Evolutionary conservation across 2,113 vertebrate genomes (phyloP).

Genomic region (Apodemus speciosus): DNA sequence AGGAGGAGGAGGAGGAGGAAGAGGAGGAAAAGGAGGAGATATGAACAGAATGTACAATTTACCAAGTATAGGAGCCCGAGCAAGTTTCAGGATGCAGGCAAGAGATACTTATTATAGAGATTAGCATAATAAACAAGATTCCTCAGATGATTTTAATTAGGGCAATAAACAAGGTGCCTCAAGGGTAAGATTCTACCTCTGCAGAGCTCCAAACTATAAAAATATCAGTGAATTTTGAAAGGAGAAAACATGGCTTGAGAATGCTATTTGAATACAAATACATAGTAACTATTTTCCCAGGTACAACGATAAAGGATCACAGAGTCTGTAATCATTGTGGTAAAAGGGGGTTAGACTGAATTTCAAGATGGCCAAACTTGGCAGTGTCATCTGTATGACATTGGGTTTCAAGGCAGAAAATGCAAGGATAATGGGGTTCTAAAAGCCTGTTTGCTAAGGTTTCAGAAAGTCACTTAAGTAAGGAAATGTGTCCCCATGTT

Average conservation of each 20-base stretch:
- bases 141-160: background rate
- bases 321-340: background rate
- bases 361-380: background rate
- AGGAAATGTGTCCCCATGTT: background rate
- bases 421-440: background rate
- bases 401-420: background rate
- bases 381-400: too few species aligned
- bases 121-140: background rate
- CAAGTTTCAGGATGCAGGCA: background rate
- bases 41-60: background rate
- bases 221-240: background rate
- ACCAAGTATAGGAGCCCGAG: background rate
- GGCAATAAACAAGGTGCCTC: background rate
- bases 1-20: background rate
- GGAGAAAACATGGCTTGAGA: background rate
- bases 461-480: background rate
- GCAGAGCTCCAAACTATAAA: background rate
- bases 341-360: background rate
- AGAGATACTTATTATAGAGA: background rate
- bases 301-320: background rate
- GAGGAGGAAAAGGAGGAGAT: too few species aligned
- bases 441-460: background rate
- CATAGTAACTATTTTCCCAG: background rate
- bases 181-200: background rate
- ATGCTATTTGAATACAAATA: background rate